A percentile compares a stretch with the other conserved stretches of the same genome.
These are phyloP conservation scores for Odontothrips loti DNA, from an alignment of 2,888 invertebrate genomes.

Conservation along the genomic window DNA sequence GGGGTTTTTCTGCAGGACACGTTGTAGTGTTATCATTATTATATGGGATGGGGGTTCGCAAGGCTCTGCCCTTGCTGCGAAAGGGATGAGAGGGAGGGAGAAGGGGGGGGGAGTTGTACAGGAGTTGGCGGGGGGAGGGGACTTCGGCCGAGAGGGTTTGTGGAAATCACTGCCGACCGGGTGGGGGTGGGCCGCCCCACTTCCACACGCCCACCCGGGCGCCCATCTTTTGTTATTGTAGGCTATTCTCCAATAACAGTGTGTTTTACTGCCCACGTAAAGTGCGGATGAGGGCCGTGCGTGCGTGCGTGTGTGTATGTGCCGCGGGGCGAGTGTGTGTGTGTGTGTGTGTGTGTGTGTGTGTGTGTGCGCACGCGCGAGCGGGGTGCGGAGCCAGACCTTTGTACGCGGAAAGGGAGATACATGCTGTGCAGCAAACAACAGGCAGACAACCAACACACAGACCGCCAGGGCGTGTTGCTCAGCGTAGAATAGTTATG, in stretches of 20 bases:
- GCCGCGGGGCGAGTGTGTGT: neutral
- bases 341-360: neutral
- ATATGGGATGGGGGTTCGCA: too few relatives aligned
- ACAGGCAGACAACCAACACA: too few relatives aligned
- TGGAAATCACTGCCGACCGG: too few relatives aligned
- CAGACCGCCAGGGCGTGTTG: too few relatives aligned
- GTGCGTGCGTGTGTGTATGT: neutral
- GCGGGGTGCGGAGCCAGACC: neutral
- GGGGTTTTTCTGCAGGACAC: too few relatives aligned
- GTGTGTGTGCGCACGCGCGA: neutral
- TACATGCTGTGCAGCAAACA: too few relatives aligned
- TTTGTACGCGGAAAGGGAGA: neutral
- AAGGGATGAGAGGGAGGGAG: too few relatives aligned
- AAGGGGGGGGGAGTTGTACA: too few relatives aligned
- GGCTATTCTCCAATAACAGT: conserved; percentile 22
- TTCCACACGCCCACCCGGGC: neutral
- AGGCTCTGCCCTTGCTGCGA: too few relatives aligned
- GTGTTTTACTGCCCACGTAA: conserved; percentile 12
- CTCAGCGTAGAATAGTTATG: too few relatives aligned
- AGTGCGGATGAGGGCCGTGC: neutral
- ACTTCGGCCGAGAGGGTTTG: neutral
- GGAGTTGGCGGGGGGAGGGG: neutral
- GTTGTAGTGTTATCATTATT: too few relatives aligned
- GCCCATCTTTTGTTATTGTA: conserved; percentile 5
- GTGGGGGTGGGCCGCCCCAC: too few relatives aligned